Evolutionary conservation across 2,888 invertebrate genomes (phyloP).

Genomic region (Philereme vetulata): DNA sequence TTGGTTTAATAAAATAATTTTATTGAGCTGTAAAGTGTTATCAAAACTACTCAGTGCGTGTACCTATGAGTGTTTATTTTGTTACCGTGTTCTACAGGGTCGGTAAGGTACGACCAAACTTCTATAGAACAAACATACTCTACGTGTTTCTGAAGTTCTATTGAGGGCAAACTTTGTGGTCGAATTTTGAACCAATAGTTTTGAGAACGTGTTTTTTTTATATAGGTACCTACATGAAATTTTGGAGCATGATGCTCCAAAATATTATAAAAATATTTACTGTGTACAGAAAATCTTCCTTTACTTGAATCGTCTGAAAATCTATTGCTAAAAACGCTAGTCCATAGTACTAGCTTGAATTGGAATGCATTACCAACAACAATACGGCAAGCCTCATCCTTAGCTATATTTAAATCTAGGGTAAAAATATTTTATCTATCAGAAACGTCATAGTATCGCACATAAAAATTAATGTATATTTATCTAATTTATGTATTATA

Average conservation of each 20-base stretch:
- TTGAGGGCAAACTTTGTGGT: neutral
- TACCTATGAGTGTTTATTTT: constrained; percentile 9
- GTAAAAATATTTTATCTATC: no score
- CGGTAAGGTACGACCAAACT: constrained; percentile 2
- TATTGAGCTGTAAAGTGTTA: constrained; percentile 55
- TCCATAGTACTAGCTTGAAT: no score
- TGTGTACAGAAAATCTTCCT: no score
- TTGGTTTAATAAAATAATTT: constrained; percentile 50
- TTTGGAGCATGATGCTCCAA: constrained; percentile 3
- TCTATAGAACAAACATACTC: constrained; percentile 1
- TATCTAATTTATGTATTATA: no score
- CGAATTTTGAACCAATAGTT: neutral
- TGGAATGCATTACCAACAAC: no score
- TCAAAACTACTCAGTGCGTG: constrained; percentile 42
- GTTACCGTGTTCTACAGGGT: neutral
- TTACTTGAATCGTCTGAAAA: no score
- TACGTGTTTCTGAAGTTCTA: neutral
- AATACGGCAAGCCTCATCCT: no score
- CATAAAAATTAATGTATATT: no score
- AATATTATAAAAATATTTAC: neutral
- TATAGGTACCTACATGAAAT: neutral
- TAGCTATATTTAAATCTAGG: no score
- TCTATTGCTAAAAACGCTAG: no score
- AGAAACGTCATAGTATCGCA: no score
- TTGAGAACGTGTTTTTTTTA: neutral